These are phyloP conservation scores for Zalophus californianus DNA, from an alignment of 2,797 vertebrate species.

Conservation along the genomic window DNA sequence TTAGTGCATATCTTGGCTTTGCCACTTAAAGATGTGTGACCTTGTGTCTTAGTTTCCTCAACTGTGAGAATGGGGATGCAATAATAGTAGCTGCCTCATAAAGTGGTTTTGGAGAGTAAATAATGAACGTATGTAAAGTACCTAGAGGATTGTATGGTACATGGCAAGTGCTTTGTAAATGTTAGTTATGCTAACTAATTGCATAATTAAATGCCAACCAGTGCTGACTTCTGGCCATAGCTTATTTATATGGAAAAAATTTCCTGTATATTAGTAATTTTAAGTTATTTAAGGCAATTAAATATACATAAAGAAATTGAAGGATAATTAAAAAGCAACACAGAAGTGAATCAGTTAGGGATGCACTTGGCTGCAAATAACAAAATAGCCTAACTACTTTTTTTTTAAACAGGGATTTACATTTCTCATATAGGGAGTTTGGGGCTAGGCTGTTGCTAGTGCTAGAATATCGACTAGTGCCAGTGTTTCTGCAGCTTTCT, in stretches of 20 bases:
- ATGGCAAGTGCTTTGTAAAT: not conserved
- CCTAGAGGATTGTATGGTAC: not conserved
- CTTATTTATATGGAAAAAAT: not conserved
- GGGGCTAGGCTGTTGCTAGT: not conserved
- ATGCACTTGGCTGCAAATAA: constrained; percentile 6
- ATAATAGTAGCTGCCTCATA: not conserved
- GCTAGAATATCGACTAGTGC: not conserved
- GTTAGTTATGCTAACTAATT: not conserved
- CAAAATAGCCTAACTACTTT: not conserved
- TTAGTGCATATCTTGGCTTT: not conserved
- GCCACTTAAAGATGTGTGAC: not conserved
- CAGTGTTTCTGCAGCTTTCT: not conserved
- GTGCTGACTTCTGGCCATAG: not conserved
- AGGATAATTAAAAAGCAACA: not conserved
- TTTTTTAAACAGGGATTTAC: not conserved
- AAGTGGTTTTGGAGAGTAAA: not conserved
- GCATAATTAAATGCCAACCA: not conserved
- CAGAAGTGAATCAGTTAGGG: not conserved
- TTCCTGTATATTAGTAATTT: not conserved
- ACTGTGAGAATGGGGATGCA: not conserved
- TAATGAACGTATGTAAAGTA: not conserved
- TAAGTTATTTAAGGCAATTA: not conserved
- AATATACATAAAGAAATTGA: not conserved
- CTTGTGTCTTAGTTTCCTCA: not conserved
- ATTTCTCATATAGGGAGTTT: not conserved